Evolutionary conservation across 2,797 vertebrate genomes (phyloP), one percentile per base, ranked within the genome.

Genomic region (Neostethus bicornis): DNA sequence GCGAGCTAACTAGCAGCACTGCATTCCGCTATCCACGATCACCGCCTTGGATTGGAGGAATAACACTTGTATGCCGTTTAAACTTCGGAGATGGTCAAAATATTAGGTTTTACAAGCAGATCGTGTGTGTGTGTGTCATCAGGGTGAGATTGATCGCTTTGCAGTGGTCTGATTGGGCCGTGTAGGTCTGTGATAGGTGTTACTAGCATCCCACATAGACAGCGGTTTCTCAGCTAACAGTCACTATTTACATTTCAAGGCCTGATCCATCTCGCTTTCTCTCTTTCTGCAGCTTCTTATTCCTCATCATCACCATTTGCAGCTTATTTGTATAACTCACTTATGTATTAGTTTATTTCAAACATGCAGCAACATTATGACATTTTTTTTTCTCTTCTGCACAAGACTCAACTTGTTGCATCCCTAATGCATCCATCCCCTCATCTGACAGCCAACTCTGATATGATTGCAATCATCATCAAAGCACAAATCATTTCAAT

Each of bases 1-100:
- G 49, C 57, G 45, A 3, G 79, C 73, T 77, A 83, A 68, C 75
- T 25, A 63, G 4, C 50, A 53, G 68, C 44, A 61, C 10, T 14
- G 58, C 74, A 47, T 62, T 74, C 85, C 89, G 85, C 87, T 86
- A 85, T 87, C 69, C 78, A 61, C 34, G 79, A 75, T 6, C 54
- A 73, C 52, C 44, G 46, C 69, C 23, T 48, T 25, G 37, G 11
- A 51, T 61, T 23, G 41, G 16, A 24, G 9, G 54, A 41, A 47
- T n/a, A 8, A 14, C 51, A 46, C 25, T 17, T 54, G n/a, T 29
- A 29, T 29, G 2, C 51, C n/a, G 12, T 32, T 14, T 0, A 12
- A 31, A 37, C 54, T 41, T 51, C 3, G n/a, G 14, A 21, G 48
- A 4, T 1, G 7, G 0, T 0, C 0, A 1, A 38, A 39, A 7